Conservation (phyloP, 2,113 vertebrate genomes). For the human region GRCh38 chrY:15279501-15280000, state of each 20-base stretch:
- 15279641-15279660: not conserved
- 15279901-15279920: not conserved
- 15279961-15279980: too few relatives aligned
- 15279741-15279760: not conserved
- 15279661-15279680: not conserved
- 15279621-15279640: too few relatives aligned
- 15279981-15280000: too few relatives aligned
- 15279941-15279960: too few relatives aligned
- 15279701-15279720: not conserved
- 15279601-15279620: too few relatives aligned
- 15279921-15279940: not conserved
- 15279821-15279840: not conserved
- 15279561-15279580: too few relatives aligned
- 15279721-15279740: not conserved
- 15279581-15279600: too few relatives aligned
- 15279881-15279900: not conserved
- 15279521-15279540: too few relatives aligned
- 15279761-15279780: not conserved
- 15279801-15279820: not conserved
- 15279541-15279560: too few relatives aligned
- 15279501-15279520: too few relatives aligned
- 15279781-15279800: not conserved
- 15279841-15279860: not conserved
- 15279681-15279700: not conserved
- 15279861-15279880: not conserved